These are phyloP conservation scores for Muscicapa comitata DNA, from an alignment of 2,797 vertebrate genomes.

Conservation along the genomic window DNA sequence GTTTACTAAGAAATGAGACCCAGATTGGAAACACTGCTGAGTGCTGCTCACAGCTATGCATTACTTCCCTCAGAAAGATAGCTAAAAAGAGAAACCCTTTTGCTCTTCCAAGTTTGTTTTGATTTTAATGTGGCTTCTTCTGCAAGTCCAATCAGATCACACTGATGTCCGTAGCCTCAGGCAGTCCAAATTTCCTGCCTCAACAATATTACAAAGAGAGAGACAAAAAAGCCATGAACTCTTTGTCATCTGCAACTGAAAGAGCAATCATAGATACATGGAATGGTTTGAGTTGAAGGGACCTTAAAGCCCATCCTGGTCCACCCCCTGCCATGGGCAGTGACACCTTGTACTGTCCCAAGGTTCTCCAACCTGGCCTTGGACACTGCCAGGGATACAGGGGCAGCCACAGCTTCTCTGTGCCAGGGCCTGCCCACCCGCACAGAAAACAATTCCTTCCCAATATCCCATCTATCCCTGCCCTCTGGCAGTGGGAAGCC, in stretches of 20 bases:
- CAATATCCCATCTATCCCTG: neutral
- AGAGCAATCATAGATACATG: neutral
- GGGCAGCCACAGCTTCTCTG: neutral
- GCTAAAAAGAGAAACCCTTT: neutral
- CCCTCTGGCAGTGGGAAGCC: neutral
- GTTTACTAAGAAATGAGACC: neutral
- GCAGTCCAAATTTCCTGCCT: neutral
- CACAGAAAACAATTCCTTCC: neutral
- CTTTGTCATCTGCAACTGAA: neutral
- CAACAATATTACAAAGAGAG: neutral
- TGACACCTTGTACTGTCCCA: neutral
- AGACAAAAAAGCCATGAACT: neutral
- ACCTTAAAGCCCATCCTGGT: rapidly evolving
- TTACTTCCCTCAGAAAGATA: neutral
- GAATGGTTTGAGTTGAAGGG: neutral
- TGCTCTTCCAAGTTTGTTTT: neutral
- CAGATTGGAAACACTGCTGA: neutral
- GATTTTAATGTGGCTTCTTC: neutral
- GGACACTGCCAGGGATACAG: neutral
- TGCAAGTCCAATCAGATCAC: neutral
- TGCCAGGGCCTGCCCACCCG: neutral
- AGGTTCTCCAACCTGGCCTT: neutral
- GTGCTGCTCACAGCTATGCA: neutral
- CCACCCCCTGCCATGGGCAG: neutral
- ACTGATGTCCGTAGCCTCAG: neutral